Conservation (phyloP, 2,113 vertebrate species). For the Myrmophylax atrothorax region DNA sequence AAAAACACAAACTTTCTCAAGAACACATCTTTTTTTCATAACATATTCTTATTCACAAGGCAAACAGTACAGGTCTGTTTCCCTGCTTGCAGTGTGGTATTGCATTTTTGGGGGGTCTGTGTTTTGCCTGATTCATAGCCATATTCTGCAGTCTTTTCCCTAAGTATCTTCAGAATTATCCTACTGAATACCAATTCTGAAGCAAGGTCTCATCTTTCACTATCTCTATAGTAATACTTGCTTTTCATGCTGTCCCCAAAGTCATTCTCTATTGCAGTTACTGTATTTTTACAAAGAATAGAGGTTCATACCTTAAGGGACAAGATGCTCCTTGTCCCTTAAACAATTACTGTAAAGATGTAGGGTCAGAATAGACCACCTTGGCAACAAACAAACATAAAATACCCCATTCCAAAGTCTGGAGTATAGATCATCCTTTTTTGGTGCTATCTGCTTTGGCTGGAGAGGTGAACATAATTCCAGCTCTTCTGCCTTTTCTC, state of each 20-base stretch:
- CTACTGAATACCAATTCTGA: background rate
- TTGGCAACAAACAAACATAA: background rate
- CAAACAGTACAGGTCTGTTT: background rate
- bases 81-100: background rate
- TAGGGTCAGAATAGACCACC: background rate
- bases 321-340: background rate
- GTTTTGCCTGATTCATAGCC: background rate
- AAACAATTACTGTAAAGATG: conserved; percentile 25
- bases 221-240: background rate
- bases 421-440: background rate
- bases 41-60: background rate
- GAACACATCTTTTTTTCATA: background rate
- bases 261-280: background rate
- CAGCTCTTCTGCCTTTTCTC: background rate
- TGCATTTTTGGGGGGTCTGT: background rate
- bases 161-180: background rate
- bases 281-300: conserved; percentile 11
- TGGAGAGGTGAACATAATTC: background rate
- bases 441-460: background rate
- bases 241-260: background rate
- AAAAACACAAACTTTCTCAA: background rate
- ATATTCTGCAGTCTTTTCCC: background rate
- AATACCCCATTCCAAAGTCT: background rate
- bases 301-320: too few relatives aligned
- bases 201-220: background rate